phyloP scores from a whole-genome alignment of 2,797 vertebrate genomes.

The Scyliorhinus canicula region DNA sequence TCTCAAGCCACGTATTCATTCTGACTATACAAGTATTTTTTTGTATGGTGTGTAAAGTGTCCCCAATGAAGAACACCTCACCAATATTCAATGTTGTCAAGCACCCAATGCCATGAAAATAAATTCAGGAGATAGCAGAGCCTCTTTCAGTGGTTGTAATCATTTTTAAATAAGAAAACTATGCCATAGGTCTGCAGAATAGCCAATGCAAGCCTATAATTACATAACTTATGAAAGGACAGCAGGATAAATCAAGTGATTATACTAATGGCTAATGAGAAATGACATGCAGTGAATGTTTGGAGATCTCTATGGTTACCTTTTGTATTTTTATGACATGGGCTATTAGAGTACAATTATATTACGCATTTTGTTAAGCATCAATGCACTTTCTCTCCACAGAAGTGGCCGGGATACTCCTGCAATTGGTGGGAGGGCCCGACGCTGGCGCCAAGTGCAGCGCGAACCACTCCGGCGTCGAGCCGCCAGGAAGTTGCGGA shows the following conservation, averaged over 20 bases:
- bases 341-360: neutral
- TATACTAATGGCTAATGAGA: neutral
- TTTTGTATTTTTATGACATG: constrained; percentile 6
- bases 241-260: neutral
- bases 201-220: no score
- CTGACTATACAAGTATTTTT: no score
- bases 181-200: neutral
- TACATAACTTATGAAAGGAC: neutral
- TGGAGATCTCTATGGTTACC: neutral
- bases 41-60: neutral
- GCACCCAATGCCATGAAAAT: no score
- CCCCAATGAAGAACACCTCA: neutral
- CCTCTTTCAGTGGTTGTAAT: neutral
- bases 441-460: no score
- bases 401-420: no score
- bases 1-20: no score
- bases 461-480: no score
- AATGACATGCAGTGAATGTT: neutral
- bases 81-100: no score
- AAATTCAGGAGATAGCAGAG: neutral
- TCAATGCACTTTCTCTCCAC: neutral
- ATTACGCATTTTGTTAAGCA: neutral
- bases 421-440: no score
- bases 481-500: no score
- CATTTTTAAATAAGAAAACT: neutral